Base-by-base conservation (phyloP, 2,113 vertebrate species). In the Mirounga angustirostris region DNA sequence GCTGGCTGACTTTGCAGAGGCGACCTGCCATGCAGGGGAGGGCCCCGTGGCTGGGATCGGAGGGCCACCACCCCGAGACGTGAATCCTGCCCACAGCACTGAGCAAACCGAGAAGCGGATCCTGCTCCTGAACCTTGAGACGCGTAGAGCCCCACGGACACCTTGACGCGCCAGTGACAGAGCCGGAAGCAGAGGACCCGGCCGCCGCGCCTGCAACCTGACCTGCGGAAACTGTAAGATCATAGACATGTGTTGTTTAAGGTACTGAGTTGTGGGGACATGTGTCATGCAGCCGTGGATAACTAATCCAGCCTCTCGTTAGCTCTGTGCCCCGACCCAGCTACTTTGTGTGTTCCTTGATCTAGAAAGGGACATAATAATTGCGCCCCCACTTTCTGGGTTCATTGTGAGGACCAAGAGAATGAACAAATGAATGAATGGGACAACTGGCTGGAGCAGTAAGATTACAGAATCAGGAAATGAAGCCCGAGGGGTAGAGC, bases 191-290 rank as follows among this genome's bases (percentile, higher is more conserved):
- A 10, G 13, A 33, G n/a, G 36, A n/a, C 78, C 43, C 14, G 1
- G 43, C 36, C 10, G 9, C 63, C 19, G 7, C 4, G 5, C 52
- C 50, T 13, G 26, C 50, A 11, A n/a, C 26, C 21, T 2, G 8
- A 21, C 50, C 67, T 2, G 3, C 40, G 30, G 74, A 74, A 56
- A 18, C 56, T 0, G 13, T 24, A 43, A 71, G 22, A n/a, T 16
- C 22, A 21, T 0, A 52, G 58, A 33, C 2, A 5, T 0, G 6
- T 12, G 2, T 30, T 24, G 9, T 40, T 43, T 12, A n/a, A 24
- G 50, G 15, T 0, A 7, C 84, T 67, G 0, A 10, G n/a, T 15
- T 65, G 4, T 8, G 84, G 52, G 73, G 40, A 4, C 85, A 0
- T 0, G 28, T n/a, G 61, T 65, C 21, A 71, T 0, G 2, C 28